Conservation (phyloP, 2,888 invertebrate species). For the Ferdinandea cuprea region DNA sequence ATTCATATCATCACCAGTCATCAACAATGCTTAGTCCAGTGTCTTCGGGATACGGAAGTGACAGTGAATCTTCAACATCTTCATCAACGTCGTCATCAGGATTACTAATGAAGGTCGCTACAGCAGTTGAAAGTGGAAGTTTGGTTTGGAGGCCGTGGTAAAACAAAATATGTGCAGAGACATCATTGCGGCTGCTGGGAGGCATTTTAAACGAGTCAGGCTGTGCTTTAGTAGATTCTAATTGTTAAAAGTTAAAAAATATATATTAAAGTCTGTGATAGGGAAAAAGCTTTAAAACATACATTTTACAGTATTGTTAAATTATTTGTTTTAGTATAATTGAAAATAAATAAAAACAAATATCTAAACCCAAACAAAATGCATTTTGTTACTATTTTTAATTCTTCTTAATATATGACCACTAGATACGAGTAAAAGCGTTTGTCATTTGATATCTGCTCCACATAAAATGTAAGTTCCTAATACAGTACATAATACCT, state of each 20-base stretch:
- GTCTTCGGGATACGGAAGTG: slow-evolving; percentile 82
- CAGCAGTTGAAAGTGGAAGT: slow-evolving; percentile 17
- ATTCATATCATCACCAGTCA: slow-evolving; percentile 2
- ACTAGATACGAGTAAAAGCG: too few species aligned
- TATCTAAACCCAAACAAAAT: neutral
- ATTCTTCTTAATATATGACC: neutral
- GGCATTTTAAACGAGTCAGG: slow-evolving; percentile 50
- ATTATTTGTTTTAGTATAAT: slow-evolving; percentile 11
- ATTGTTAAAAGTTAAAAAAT: slow-evolving; percentile 65
- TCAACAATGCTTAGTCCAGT: slow-evolving; percentile 79
- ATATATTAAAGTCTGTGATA: slow-evolving; percentile 79
- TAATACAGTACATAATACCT: too few species aligned
- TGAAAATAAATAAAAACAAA: slow-evolving; percentile 7
- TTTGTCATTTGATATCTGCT: too few species aligned
- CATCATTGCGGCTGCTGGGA: slow-evolving; percentile 15
- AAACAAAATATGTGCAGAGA: slow-evolving; percentile 17
- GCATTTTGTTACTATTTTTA: neutral
- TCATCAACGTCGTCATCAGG: slow-evolving; percentile 46
- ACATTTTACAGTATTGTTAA: slow-evolving; percentile 28
- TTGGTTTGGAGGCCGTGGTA: slow-evolving; percentile 82
- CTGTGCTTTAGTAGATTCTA: slow-evolving; percentile 69
- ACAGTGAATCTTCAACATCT: slow-evolving; percentile 77
- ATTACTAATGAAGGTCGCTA: slow-evolving; percentile 76
- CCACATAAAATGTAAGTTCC: too few species aligned
- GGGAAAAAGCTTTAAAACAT: slow-evolving; percentile 78